Percentiles rank a stretch among this genome's conserved stretches.
Evolutionary conservation across 2,888 invertebrate species (phyloP).

Genomic region (Shargacucullia verbasci): DNA sequence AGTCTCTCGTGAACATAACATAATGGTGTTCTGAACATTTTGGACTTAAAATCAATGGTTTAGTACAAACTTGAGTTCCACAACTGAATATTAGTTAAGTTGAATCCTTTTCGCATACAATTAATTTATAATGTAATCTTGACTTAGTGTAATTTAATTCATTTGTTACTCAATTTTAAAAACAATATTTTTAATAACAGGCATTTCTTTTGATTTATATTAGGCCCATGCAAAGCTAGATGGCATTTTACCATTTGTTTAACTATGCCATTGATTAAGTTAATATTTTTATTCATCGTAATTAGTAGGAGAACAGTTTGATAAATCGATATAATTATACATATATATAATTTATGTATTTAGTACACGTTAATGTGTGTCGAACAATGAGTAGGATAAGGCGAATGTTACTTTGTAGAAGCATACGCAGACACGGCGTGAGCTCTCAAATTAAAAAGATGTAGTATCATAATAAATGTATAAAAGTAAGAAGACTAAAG

Average conservation of each 20-base stretch:
- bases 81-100: constrained; percentile 38
- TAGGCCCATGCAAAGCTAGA: constrained; percentile 33
- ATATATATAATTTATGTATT: constrained; percentile 13
- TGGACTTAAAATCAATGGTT: constrained; percentile 48
- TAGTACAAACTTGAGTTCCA: constrained; percentile 59
- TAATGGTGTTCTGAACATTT: constrained; percentile 20
- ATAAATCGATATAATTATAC: constrained; percentile 38
- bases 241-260: constrained; percentile 47
- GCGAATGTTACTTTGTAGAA: constrained; percentile 31
- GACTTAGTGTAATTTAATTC: constrained; percentile 44
- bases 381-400: constrained; percentile 48
- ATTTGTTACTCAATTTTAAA: constrained; percentile 45
- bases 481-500: constrained; percentile 15
- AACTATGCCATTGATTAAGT: constrained; percentile 50
- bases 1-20: constrained; percentile 5
- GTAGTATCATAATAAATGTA: constrained; percentile 14
- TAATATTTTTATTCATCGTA: constrained; percentile 37
- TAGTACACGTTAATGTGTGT: constrained; percentile 22
- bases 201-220: constrained; percentile 52
- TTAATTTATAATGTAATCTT: constrained; percentile 52
- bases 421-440: not conserved
- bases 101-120: constrained; percentile 37
- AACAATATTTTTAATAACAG: constrained; percentile 37
- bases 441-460: constrained; percentile 4
- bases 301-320: constrained; percentile 38